Percentiles rank a stretch among this genome's conserved stretches.
Conservation (phyloP, 1,140 invertebrate species). For the Cataglyphis hispanica region DNA sequence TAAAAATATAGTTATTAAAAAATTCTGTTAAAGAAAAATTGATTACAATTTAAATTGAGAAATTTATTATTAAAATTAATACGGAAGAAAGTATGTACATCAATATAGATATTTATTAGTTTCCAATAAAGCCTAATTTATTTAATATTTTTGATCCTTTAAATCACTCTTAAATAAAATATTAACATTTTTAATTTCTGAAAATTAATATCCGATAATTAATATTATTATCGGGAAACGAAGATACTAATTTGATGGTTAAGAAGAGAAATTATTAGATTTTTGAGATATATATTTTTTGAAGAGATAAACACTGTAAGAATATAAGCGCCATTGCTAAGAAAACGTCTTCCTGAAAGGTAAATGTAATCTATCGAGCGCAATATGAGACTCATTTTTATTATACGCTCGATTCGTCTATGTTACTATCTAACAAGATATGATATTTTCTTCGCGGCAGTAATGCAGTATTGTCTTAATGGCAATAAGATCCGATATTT, state of each 20-base stretch:
- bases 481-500: conserved; percentile 13
- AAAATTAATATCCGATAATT: background rate
- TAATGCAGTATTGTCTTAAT: conserved; percentile 4
- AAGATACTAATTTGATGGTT: background rate
- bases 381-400: background rate
- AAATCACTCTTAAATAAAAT: background rate
- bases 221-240: too few relatives aligned
- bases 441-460: background rate
- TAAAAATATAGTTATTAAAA: too few relatives aligned
- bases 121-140: background rate
- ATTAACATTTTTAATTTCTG: background rate
- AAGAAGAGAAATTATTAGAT: conserved; percentile 17
- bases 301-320: background rate
- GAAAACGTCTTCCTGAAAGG: background rate
- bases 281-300: background rate
- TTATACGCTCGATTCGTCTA: background rate
- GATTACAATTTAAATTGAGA: background rate
- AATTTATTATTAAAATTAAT: background rate
- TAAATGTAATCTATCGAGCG: conserved; percentile 10
- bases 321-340: background rate
- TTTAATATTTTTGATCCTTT: background rate
- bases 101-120: background rate
- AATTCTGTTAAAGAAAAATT: too few relatives aligned
- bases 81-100: background rate
- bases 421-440: conserved; percentile 6